Percentiles rank a stretch among this genome's conserved stretches.
Conservation (phyloP, 2,797 vertebrate genomes). For the Bovichtus diacanthus region DNA sequence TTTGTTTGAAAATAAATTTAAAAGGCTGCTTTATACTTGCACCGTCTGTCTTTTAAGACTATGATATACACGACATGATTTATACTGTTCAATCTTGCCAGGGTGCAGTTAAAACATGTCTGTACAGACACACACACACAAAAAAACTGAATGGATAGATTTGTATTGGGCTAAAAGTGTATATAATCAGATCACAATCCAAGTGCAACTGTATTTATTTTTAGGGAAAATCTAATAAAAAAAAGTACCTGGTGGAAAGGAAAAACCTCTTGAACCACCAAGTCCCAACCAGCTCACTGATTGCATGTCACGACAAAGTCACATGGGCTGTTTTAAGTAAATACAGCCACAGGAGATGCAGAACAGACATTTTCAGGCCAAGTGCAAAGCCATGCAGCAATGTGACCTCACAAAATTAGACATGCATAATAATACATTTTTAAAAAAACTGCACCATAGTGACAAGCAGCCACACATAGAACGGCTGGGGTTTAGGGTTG, state of each 20-base stretch:
- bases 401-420: constrained; percentile 47
- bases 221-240: constrained; percentile 5
- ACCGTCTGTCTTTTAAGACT: neutral
- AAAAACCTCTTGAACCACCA: constrained; percentile 1
- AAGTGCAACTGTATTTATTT: constrained; percentile 32
- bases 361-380: constrained; percentile 3
- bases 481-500: constrained; percentile 41
- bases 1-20: constrained; percentile 2
- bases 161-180: constrained; percentile 3
- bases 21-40: neutral
- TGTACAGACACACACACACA: neutral
- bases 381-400: constrained; percentile 1
- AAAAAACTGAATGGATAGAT: neutral
- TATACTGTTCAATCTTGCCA: neutral
- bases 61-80: neutral
- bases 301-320: constrained; percentile 6
- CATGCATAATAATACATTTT: constrained; percentile 9
- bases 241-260: constrained; percentile 27
- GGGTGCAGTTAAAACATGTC: constrained; percentile 10
- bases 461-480: constrained; percentile 40
- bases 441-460: constrained; percentile 15
- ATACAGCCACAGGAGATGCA: constrained; percentile 23
- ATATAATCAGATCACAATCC: constrained; percentile 25
- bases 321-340: constrained; percentile 30
- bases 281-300: neutral